Evolutionary conservation across 2,888 invertebrate genomes (phyloP), one percentile per base, ranked within the genome.

Genomic region (Biston betularia): DNA sequence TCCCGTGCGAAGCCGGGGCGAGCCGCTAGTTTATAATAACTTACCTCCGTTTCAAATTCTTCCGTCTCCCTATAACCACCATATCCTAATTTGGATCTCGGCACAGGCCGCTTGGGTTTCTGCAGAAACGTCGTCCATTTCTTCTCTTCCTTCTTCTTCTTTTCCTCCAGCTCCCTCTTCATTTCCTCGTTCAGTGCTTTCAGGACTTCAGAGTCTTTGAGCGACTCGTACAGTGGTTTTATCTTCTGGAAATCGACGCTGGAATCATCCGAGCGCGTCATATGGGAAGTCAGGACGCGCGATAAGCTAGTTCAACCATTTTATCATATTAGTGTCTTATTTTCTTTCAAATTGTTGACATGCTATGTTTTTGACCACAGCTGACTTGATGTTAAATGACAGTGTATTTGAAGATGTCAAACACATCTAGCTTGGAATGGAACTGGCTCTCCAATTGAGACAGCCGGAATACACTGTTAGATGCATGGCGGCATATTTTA

Each of bases 41-140:
- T 78, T 55, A 90, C 90, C 83, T 80, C 71, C 8, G 8, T 7
- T 33, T 75, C 65, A 11, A 72, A 61, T 5, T 79, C 80, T 15
- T 86, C 79, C 0, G 84, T 79, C 0, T 79, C 77, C 0, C 79
- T 70, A 70, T 81, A 84, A 5, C 87, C 82, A 12, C 74, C 76
- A 54, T 86, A 86, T 1, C 89, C 90, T 24, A 83, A 83, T 71
- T 83, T 89, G 0, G 78, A 82, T 40, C 77, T 84, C 0, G 96
- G 96, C 71, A 95, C 94, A 0, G 97, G 96, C 24, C 96, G 90
- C 74, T 95, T 94, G 0, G 97, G 97, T 77, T 96, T 96, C 84
- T 96, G 96, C 69, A 97, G 82, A 79, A 97, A 97, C 40, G 96
- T 97, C 5, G 97, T 96, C 94, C 95, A 96, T 75, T 95, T 95